A percentile compares a stretch with the other conserved stretches of the same genome.
Conservation (phyloP, 2,888 invertebrate genomes). For the Agelastica alni region DNA sequence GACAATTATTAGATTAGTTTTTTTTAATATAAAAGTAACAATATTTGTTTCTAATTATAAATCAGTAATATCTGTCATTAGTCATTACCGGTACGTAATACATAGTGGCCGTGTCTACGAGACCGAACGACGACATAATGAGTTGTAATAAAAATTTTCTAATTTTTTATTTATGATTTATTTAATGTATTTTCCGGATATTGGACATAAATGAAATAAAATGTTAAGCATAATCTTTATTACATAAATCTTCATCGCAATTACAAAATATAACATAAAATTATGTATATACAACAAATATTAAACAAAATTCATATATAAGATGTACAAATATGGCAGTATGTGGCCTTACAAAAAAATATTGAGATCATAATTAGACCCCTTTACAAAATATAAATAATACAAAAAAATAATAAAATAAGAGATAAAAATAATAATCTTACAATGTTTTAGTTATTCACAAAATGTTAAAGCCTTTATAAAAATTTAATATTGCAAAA, state of each 20-base stretch:
- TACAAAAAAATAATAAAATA: slow-evolving; percentile 30
- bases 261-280: slow-evolving; percentile 49
- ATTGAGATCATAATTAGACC: slow-evolving; percentile 41
- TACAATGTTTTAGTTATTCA: slow-evolving; percentile 31
- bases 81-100: too few species aligned
- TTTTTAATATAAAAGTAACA: too few species aligned
- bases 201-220: not conserved
- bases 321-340: slow-evolving; percentile 44
- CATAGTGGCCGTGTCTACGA: too few species aligned
- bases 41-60: too few species aligned
- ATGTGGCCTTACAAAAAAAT: slow-evolving; percentile 38
- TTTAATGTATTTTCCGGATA: too few species aligned
- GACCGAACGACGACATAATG: too few species aligned
- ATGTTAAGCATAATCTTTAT: slow-evolving; percentile 46
- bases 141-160: too few species aligned
- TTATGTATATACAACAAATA: slow-evolving; percentile 41
- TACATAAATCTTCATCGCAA: slow-evolving; percentile 50
- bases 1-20: too few species aligned
- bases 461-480: slow-evolving; percentile 49
- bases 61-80: too few species aligned
- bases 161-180: too few species aligned
- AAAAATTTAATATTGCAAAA: slow-evolving; percentile 43
- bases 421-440: slow-evolving; percentile 30
- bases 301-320: slow-evolving; percentile 37
- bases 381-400: slow-evolving; percentile 34